A percentile compares a stretch with the other conserved stretches of the same genome.
Evolutionary conservation across 2,113 vertebrate species (phyloP).

Genomic region (Seriola aureovittata): DNA sequence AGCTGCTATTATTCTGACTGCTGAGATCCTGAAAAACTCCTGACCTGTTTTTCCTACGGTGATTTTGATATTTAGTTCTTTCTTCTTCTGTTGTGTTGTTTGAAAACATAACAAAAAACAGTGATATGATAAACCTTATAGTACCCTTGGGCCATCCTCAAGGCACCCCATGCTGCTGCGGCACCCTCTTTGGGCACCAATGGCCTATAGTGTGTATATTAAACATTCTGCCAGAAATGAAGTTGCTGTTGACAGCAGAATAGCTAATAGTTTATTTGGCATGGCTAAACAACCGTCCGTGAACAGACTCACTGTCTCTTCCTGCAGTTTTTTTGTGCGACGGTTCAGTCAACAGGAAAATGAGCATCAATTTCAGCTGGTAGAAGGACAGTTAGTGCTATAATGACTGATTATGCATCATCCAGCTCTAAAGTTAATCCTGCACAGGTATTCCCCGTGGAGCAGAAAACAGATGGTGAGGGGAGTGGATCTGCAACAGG

Average conservation of each 20-base stretch:
- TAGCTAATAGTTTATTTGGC: constrained; percentile 43
- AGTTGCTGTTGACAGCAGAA: constrained; percentile 50
- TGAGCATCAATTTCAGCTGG: constrained; percentile 79
- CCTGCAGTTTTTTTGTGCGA: constrained; percentile 61
- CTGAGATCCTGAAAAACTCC: background rate
- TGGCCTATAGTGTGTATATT: background rate
- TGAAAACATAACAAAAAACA: background rate
- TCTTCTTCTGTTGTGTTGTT: background rate
- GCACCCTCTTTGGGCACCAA: background rate
- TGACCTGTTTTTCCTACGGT: background rate
- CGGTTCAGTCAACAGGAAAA: constrained; percentile 86
- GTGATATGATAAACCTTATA: background rate
- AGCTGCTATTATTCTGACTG: background rate
- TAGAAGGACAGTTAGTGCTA: constrained; percentile 79
- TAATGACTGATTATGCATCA: constrained; percentile 84
- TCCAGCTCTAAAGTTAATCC: constrained; percentile 79
- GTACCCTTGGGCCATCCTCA: background rate
- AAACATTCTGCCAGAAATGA: constrained; percentile 28
- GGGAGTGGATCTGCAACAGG: constrained; percentile 59
- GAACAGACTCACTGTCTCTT: constrained; percentile 60
- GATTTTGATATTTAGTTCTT: background rate
- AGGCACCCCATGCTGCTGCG: too few species aligned
- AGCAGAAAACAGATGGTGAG: constrained; percentile 79
- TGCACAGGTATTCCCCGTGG: constrained; percentile 82
- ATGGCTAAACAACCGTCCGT: constrained; percentile 28